Evolutionary conservation across 1,140 invertebrate species (phyloP).

Genomic region (Nomia melanderi): DNA sequence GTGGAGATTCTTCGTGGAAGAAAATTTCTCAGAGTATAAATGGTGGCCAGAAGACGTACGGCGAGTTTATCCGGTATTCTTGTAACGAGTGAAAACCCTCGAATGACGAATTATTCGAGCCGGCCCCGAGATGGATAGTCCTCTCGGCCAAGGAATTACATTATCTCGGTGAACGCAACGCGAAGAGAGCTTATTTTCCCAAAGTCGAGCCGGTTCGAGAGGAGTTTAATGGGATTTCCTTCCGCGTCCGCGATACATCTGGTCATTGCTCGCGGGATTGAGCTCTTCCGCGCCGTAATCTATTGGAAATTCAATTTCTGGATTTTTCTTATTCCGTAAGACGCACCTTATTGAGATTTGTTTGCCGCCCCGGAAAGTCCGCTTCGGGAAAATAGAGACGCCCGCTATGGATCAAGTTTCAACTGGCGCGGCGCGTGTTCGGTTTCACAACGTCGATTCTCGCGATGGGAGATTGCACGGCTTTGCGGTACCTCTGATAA

Average conservation of each 20-base stretch:
- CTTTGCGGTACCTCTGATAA: background rate
- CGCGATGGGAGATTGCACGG: background rate
- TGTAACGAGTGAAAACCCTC: too few species aligned
- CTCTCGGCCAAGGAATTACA: background rate
- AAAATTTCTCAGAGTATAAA: background rate
- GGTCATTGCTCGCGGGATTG: background rate
- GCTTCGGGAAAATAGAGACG: background rate
- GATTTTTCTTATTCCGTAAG: background rate
- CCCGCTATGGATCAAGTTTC: conserved; percentile 5
- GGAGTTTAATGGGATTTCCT: background rate
- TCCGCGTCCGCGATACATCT: background rate
- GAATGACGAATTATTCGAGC: background rate
- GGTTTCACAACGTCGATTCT: conserved; percentile 3
- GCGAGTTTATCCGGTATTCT: background rate
- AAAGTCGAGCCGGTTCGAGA: too few species aligned
- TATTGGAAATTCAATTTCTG: background rate
- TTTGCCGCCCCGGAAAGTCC: background rate
- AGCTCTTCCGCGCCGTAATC: background rate
- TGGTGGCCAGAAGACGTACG: background rate
- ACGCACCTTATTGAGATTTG: background rate
- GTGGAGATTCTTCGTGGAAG: too few species aligned
- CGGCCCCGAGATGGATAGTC: background rate
- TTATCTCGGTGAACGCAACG: background rate
- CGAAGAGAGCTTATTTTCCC: background rate
- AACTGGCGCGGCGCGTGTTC: too few species aligned